Conservation (phyloP, 2,113 vertebrate genomes). For the Hymenochirus boettgeri region DNA sequence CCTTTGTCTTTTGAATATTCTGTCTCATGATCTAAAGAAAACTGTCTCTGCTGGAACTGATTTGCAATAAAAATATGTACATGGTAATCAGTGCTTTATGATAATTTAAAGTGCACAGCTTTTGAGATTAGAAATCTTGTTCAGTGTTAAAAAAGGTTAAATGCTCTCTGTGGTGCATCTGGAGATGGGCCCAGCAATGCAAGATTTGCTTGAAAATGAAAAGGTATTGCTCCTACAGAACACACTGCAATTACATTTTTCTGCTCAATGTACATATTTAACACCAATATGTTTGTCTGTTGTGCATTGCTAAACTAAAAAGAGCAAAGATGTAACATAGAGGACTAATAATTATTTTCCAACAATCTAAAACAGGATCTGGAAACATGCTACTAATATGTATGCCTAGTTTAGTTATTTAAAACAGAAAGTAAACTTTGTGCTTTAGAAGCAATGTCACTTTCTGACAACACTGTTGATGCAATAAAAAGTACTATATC, state of each 20-base stretch:
- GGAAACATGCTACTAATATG: neutral
- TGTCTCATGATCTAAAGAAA: constrained; percentile 4
- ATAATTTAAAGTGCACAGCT: neutral
- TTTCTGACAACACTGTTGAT: neutral
- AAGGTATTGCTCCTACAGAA: neutral
- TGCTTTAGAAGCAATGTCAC: neutral
- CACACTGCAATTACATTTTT: neutral
- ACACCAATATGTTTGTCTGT: too few species aligned
- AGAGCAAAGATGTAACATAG: too few species aligned
- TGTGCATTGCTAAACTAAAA: too few species aligned
- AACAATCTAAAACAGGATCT: too few species aligned
- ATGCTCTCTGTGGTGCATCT: neutral
- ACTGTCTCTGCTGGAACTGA: neutral
- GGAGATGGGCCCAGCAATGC: too few species aligned
- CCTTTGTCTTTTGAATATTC: constrained; percentile 9
- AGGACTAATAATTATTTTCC: too few species aligned
- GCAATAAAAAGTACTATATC: constrained; percentile 4
- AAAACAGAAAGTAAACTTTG: neutral
- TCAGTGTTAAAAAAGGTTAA: neutral
- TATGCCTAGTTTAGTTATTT: neutral
- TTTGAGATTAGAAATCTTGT: neutral
- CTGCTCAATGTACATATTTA: too few species aligned
- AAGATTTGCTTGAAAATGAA: neutral
- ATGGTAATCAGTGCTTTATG: neutral
- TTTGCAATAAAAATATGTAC: neutral